Evolutionary conservation across 2,113 vertebrate genomes (phyloP).

Genomic region (Theristicus caerulescens): DNA sequence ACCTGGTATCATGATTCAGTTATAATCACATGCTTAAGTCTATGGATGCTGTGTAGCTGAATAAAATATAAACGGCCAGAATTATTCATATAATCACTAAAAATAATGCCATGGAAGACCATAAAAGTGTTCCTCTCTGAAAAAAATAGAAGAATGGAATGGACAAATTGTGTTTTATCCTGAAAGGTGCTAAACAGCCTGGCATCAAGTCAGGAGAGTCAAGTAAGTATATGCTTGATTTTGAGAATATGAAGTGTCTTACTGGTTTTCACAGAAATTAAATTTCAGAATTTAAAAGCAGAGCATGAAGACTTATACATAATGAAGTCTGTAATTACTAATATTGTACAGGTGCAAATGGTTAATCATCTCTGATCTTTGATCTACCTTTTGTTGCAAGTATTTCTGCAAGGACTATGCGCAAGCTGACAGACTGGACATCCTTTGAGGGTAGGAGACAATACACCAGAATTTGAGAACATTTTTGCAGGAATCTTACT

Average conservation of each 20-base stretch:
- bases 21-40: not conserved
- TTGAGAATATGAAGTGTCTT: not conserved
- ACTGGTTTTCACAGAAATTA: not conserved
- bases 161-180: not conserved
- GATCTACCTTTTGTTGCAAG: constrained; percentile 91
- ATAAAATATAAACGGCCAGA: not conserved
- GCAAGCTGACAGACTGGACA: constrained; percentile 88
- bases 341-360: not conserved
- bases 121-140: not conserved
- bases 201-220: not conserved
- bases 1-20: not conserved
- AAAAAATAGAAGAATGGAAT: not conserved
- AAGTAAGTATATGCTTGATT: not conserved
- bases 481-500: constrained; percentile 89
- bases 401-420: constrained; percentile 93
- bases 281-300: not conserved
- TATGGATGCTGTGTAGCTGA: not conserved
- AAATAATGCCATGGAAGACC: not conserved
- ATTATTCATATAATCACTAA: not conserved
- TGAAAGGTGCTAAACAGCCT: not conserved
- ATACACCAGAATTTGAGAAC: constrained; percentile 88
- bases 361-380: constrained; percentile 12
- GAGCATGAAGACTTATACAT: not conserved
- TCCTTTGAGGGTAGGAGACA: constrained; percentile 91
- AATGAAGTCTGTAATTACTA: not conserved